Evolutionary conservation across 2,888 invertebrate species (phyloP).

Genomic region (Pammene aurita): DNA sequence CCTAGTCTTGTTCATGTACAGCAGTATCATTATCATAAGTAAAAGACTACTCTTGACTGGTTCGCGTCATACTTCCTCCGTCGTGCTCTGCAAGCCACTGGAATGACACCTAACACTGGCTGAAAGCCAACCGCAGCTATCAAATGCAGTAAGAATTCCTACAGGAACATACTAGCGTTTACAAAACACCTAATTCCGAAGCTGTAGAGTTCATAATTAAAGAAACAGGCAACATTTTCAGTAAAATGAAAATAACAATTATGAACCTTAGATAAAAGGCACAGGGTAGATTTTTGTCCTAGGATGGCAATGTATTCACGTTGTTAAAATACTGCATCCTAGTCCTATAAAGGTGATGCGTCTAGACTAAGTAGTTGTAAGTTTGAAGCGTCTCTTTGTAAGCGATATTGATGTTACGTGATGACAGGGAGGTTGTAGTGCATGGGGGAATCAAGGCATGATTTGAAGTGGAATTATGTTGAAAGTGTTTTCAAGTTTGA

Average conservation of each 20-base stretch:
- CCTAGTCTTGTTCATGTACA: no score
- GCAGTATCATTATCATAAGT: background rate
- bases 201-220: conserved; percentile 14
- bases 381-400: conserved; percentile 37
- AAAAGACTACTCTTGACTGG: background rate
- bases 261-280: background rate
- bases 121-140: conserved; percentile 29
- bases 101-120: conserved; percentile 21
- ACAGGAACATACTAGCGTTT: background rate
- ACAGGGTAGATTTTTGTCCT: conserved; percentile 5
- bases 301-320: conserved; percentile 8
- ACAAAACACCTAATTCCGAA: conserved; percentile 19
- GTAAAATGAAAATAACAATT: background rate
- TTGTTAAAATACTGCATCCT: conserved; percentile 36
- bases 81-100: background rate
- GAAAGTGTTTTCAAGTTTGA: background rate
- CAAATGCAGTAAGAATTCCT: conserved; percentile 28
- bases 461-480: background rate
- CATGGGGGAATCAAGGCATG: background rate
- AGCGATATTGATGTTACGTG: conserved; percentile 26
- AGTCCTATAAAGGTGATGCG: conserved; percentile 28
- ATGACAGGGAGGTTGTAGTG: background rate
- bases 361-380: conserved; percentile 39
- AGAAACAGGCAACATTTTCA: background rate
- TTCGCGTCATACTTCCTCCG: background rate